A percentile compares a stretch with the other conserved stretches of the same genome.
These are phyloP conservation scores for Zaprionus obscuricornis DNA, from an alignment of 2,888 invertebrate genomes.

Conservation along the genomic window DNA sequence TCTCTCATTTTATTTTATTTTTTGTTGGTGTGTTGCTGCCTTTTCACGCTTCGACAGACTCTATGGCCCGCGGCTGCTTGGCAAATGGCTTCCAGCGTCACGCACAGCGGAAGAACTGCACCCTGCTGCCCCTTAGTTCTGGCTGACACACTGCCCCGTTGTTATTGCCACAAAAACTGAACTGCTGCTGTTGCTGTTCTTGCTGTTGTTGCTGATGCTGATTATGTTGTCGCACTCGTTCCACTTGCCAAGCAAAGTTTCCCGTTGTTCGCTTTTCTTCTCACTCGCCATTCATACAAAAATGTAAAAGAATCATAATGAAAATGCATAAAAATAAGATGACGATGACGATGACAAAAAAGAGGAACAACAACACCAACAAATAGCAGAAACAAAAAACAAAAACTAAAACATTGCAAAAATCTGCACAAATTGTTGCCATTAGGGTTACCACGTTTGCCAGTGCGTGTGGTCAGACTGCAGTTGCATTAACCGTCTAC, in stretches of 20 bases:
- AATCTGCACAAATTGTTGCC: constrained; percentile 75
- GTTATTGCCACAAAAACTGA: no score
- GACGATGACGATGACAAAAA: no score
- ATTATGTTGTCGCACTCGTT: constrained; percentile 66
- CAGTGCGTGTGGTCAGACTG: constrained; percentile 52
- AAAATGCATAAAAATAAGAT: not conserved
- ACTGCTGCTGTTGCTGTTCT: not conserved
- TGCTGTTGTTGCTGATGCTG: constrained; percentile 38
- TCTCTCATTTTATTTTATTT: not conserved
- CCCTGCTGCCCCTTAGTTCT: constrained; percentile 47
- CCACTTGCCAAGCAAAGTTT: constrained; percentile 48
- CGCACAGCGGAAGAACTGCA: constrained; percentile 54
- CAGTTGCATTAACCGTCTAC: constrained; percentile 3
- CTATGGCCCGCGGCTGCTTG: constrained; percentile 19
- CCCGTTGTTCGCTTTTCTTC: constrained; percentile 34
- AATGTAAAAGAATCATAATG: not conserved
- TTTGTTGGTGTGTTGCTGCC: constrained; percentile 32
- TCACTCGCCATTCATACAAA: constrained; percentile 35
- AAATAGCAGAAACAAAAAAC: constrained; percentile 6
- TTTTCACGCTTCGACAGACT: constrained; percentile 64
- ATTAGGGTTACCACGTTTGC: constrained; percentile 46
- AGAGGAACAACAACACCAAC: no score
- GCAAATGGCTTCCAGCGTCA: constrained; percentile 54
- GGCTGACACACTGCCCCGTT: constrained; percentile 6
- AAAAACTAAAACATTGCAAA: constrained; percentile 11